Percentiles rank a stretch among this genome's conserved stretches.
Conservation (phyloP, 2,797 vertebrate genomes). For the Phrynocephalus forsythii region DNA sequence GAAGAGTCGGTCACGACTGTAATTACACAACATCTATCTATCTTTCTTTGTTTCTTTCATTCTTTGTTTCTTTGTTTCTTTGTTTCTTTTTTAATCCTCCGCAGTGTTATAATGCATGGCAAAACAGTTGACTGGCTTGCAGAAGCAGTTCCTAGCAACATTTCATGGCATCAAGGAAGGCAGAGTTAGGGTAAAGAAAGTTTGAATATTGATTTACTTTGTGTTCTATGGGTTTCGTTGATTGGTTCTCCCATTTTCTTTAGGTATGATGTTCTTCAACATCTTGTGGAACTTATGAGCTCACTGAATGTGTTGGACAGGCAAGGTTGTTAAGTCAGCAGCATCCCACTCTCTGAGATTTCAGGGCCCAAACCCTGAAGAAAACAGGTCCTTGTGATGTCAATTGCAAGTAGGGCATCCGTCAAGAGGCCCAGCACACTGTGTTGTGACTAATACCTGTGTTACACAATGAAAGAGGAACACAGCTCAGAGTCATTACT, state of each 20-base stretch:
- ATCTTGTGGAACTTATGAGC: not conserved
- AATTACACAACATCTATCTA: not conserved
- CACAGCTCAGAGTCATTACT: conserved; percentile 57
- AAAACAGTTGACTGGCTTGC: not conserved
- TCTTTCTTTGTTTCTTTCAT: conserved; percentile 50
- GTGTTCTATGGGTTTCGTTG: not conserved
- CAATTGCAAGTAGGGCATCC: conserved; percentile 51
- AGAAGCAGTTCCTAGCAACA: not conserved
- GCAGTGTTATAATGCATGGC: not conserved
- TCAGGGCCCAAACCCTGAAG: too few species aligned
- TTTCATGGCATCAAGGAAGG: not conserved
- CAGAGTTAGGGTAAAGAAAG: not conserved
- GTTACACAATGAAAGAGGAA: conserved; percentile 65
- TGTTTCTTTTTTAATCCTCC: conserved; percentile 57
- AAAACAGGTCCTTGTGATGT: too few species aligned
- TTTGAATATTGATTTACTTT: not conserved
- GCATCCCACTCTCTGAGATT: too few species aligned
- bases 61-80: conserved; percentile 42
- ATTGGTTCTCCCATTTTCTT: not conserved
- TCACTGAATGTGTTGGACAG: not conserved
- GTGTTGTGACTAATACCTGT: conserved; percentile 52
- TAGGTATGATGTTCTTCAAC: not conserved
- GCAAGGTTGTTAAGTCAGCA: too few species aligned
- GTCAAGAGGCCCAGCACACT: not conserved
- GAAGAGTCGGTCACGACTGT: too few species aligned